Conservation (phyloP, 2,888 invertebrate species). For the Willowsia nigromaculata region DNA sequence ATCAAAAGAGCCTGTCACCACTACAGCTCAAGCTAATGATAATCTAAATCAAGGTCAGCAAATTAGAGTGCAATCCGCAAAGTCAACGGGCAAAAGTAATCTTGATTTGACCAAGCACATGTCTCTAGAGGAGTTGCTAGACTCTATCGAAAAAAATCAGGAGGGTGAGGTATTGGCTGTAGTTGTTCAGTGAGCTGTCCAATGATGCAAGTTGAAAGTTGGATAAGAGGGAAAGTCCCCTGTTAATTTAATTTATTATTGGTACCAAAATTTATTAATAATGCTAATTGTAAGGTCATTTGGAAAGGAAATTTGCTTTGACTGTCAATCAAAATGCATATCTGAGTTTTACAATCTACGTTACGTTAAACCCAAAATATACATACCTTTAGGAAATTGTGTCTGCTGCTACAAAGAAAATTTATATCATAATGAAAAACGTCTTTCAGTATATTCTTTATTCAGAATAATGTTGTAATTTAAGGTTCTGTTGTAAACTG, state of each 20-base stretch:
- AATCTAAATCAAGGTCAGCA: not conserved
- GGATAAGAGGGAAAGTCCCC: not conserved
- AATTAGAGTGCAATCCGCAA: not conserved
- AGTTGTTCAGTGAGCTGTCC: conserved; percentile 48
- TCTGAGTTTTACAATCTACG: not conserved
- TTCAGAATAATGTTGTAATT: not conserved
- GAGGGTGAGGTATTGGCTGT: conserved; percentile 30
- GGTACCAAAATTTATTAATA: not conserved
- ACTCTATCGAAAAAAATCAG: conserved; percentile 32
- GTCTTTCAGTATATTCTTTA: conserved; percentile 22
- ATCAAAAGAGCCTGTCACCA: not conserved
- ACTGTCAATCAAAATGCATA: not conserved
- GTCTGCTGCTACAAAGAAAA: not conserved
- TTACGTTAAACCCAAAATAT: not conserved
- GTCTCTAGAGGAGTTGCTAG: conserved; percentile 52
- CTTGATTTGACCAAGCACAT: not conserved
- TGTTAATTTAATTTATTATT: not conserved
- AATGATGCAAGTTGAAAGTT: not conserved
- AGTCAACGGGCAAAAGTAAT: not conserved
- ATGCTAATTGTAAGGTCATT: no score
- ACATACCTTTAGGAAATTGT: not conserved
- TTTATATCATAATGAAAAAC: conserved; percentile 25
- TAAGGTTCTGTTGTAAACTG: conserved; percentile 13
- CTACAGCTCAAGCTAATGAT: not conserved
- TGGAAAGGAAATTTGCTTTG: not conserved